phyloP scores from a whole-genome alignment of 2,797 vertebrate species.

The Rhynchonycteris naso region DNA sequence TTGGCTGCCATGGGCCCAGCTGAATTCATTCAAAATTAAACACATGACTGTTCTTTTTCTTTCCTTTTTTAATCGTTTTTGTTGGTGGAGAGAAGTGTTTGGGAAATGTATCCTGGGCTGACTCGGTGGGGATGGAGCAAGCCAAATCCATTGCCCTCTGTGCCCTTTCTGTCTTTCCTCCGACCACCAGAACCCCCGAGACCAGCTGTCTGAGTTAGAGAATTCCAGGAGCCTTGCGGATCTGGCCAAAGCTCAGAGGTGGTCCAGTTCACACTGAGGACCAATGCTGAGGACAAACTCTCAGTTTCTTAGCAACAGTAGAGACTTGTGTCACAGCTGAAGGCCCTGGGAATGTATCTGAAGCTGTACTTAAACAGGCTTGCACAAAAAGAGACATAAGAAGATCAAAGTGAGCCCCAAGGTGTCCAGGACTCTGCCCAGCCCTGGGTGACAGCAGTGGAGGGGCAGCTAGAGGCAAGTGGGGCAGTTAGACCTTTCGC shows the following conservation, averaged over 20 bases:
- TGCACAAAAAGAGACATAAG: background rate
- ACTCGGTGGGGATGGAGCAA: background rate
- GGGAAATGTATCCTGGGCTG: background rate
- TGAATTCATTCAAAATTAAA: constrained; percentile 22
- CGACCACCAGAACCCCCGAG: background rate
- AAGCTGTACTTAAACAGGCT: constrained; percentile 5
- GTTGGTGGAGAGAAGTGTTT: background rate
- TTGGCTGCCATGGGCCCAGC: background rate
- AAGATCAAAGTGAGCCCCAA: constrained; percentile 6
- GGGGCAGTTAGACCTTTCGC: background rate
- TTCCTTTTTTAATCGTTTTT: background rate
- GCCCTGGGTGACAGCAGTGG: background rate
- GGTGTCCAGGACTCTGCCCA: background rate
- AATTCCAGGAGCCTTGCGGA: background rate
- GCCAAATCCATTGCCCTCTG: background rate
- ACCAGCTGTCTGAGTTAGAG: background rate
- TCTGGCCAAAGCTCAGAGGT: background rate
- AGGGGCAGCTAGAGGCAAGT: background rate
- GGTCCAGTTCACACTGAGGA: background rate
- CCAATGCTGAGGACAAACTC: background rate
- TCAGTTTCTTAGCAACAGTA: background rate
- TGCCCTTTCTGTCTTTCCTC: background rate
- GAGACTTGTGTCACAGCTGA: background rate
- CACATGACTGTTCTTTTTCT: background rate
- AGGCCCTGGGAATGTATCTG: background rate